A percentile compares a stretch with the other conserved stretches of the same genome.
Conservation (phyloP, 2,888 invertebrate genomes). For the Apodemia zela region DNA sequence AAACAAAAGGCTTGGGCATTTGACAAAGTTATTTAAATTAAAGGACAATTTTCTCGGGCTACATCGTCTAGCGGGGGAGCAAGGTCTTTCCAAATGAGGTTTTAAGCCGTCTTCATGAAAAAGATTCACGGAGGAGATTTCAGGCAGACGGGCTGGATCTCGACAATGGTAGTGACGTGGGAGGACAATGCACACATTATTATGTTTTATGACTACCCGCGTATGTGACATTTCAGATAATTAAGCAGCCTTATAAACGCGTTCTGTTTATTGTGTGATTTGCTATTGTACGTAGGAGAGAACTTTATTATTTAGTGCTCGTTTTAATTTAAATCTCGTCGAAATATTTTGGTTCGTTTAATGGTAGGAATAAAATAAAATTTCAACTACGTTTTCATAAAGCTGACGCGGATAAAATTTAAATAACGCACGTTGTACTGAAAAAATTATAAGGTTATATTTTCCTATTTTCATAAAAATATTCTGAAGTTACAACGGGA, state of each 20-base stretch:
- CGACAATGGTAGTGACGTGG: slow-evolving; percentile 60
- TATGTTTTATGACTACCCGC: slow-evolving; percentile 60
- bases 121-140: slow-evolving; percentile 71
- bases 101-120: slow-evolving; percentile 63
- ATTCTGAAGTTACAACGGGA: too few species aligned
- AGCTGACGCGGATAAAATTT: too few species aligned
- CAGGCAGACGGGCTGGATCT: slow-evolving; percentile 49
- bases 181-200: slow-evolving; percentile 49
- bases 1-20: slow-evolving; percentile 49
- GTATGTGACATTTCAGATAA: slow-evolving; percentile 61
- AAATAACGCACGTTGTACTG: too few species aligned
- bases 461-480: too few species aligned
- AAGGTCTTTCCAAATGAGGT: slow-evolving; percentile 69
- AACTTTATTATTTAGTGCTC: background rate
- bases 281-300: background rate
- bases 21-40: slow-evolving; percentile 73
- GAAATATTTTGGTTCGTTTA: background rate
- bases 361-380: background rate
- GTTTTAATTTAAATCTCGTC: background rate
- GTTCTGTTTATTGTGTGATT: slow-evolving; percentile 23
- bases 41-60: slow-evolving; percentile 70
- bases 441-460: too few species aligned
- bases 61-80: slow-evolving; percentile 67
- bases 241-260: slow-evolving; percentile 29
- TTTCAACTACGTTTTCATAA: too few species aligned